Evolutionary conservation across 2,888 invertebrate genomes (phyloP), one percentile per base, ranked within the genome.

Genomic region (Nomada lathburiana): DNA sequence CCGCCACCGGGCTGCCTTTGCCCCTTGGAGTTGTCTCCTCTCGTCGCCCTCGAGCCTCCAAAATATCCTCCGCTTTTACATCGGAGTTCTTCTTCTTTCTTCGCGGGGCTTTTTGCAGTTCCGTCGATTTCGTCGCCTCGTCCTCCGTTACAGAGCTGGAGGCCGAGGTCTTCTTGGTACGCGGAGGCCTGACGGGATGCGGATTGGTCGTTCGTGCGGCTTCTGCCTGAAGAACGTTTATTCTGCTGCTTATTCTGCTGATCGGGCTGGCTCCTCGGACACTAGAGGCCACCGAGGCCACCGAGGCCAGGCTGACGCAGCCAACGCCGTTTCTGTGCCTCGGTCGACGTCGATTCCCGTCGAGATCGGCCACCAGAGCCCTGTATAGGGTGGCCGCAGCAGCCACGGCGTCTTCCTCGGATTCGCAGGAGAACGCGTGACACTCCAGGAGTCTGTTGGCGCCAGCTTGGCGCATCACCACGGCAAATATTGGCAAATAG

Each of bases 371-470:
- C 95, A 98, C 97, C 75, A 98, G 95, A 52, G 97, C 97, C 94
- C 98, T 97, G 94, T 98, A 98, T 87, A 98, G 95, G 84, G 98
- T 98, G 64, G 98, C 98, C 18, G 98, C 98, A 89, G 98, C 97
- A 0, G 98, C 97, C 55, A 98, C 97, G 83, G 98, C 98, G 94
- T 98, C 98, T 94, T 98, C 98, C 50, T 98, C 97, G 90, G 97
- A 97, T 94, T 97, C 97, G 94, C 98, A 98, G 89, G 98, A 97
- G 94, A 98, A 98, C 63, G 97, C 98, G 94, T 98, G 98, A 94
- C 98, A 98, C 94, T 98, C 98, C 83, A 98, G 94, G 88, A 97
- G 96, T 92, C 97, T 97, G 2, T 97, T 96, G 29, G 96, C 96
- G 63, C 96, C 97, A 29, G 95, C 94, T 91, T 96, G 96, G 90